A percentile compares a stretch with the other conserved stretches of the same genome.
phyloP scores from a whole-genome alignment of 1,140 invertebrate genomes.

The Chionoecetes opilio region DNA sequence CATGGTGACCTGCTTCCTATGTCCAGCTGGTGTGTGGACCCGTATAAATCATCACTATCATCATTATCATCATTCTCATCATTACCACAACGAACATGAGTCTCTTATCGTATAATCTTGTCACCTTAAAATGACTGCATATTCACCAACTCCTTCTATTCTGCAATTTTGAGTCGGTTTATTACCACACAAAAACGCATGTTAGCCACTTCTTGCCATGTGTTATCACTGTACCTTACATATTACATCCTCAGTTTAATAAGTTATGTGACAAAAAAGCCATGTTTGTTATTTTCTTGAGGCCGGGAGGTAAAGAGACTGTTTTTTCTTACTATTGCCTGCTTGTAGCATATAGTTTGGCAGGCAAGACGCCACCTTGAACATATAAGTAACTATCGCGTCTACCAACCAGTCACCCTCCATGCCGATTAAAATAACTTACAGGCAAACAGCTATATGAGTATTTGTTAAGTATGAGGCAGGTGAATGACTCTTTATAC shows the following conservation, averaged over 20 bases:
- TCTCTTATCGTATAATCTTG: no score
- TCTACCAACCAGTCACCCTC: background rate
- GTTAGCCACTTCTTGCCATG: background rate
- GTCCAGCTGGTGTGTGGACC: background rate
- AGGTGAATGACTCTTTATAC: background rate
- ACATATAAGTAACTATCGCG: background rate
- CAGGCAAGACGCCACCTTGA: background rate
- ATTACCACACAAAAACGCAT: conserved; percentile 31
- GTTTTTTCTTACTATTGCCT: no score
- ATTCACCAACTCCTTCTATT: no score
- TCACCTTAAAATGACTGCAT: no score
- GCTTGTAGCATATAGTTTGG: no score
- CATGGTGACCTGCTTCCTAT: background rate
- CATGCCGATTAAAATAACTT: conserved; percentile 30
- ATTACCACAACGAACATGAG: no score
- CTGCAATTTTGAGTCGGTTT: no score
- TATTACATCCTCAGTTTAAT: no score
- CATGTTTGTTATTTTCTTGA: no score
- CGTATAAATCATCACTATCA: background rate
- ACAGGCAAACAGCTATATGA: background rate
- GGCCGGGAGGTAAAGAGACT: no score
- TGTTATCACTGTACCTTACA: no score
- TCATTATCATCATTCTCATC: background rate
- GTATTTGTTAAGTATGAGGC: background rate
- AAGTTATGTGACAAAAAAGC: no score